These are phyloP conservation scores for Diplolepis rosae DNA, from an alignment of 2,888 invertebrate species.

Conservation along the genomic window DNA sequence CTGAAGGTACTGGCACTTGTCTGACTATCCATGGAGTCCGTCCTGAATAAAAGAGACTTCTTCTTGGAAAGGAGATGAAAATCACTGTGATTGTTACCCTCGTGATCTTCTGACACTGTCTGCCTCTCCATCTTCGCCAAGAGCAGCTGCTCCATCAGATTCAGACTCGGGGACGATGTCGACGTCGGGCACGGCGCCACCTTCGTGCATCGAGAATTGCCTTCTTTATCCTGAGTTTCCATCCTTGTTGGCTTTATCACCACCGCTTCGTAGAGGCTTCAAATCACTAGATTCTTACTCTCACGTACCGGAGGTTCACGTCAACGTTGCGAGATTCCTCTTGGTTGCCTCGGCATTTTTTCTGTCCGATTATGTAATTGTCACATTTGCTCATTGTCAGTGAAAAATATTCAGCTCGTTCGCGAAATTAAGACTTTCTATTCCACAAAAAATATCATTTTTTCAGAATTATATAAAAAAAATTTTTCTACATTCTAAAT, in stretches of 20 bases:
- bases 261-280: background rate
- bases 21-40: constrained; percentile 82
- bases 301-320: background rate
- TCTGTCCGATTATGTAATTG: constrained; percentile 19
- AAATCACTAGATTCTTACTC: background rate
- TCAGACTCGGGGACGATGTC: constrained; percentile 74
- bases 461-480: too few relatives aligned
- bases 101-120: constrained; percentile 61
- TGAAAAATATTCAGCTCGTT: background rate
- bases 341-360: constrained; percentile 1
- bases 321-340: background rate
- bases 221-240: constrained; percentile 49
- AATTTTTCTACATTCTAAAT: too few relatives aligned
- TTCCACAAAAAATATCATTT: background rate
- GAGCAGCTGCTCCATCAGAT: constrained; percentile 85
- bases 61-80: constrained; percentile 55
- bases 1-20: constrained; percentile 78
- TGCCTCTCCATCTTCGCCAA: constrained; percentile 89
- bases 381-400: constrained; percentile 1
- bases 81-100: constrained; percentile 60
- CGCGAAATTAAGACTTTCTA: background rate
- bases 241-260: constrained; percentile 34
- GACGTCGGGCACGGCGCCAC: constrained; percentile 74
- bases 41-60: constrained; percentile 77
- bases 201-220: constrained; percentile 45